These are phyloP conservation scores for Xyrauchen texanus DNA, from an alignment of 2,113 vertebrate species.

Conservation along the genomic window DNA sequence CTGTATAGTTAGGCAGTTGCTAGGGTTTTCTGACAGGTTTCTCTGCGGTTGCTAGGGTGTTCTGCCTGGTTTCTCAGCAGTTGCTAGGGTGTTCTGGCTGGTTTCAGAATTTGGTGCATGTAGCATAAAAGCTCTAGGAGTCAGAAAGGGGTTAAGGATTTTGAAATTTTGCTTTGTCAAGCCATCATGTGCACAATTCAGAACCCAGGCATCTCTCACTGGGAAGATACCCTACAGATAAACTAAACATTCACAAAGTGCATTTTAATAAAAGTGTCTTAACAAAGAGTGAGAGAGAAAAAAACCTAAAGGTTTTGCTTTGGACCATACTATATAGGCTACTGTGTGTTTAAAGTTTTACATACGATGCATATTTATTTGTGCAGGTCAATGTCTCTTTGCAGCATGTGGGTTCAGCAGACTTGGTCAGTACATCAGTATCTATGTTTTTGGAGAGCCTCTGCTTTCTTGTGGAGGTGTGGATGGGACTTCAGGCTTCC, in stretches of 20 bases:
- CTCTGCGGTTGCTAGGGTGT: too few species aligned
- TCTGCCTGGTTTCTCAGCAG: too few species aligned
- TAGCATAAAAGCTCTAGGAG: too few species aligned
- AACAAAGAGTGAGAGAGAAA: background rate
- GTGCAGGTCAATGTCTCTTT: constrained; percentile 33
- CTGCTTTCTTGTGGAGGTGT: constrained; percentile 34
- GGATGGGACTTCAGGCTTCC: constrained; percentile 60
- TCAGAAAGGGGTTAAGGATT: too few species aligned
- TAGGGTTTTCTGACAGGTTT: too few species aligned
- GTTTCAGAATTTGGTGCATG: too few species aligned
- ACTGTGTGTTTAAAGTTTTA: constrained; percentile 30
- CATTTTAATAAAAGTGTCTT: background rate
- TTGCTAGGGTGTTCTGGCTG: too few species aligned
- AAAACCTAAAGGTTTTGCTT: background rate
- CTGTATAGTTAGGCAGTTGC: too few species aligned
- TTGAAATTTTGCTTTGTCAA: background rate
- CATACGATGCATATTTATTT: constrained; percentile 11
- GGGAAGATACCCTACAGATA: background rate
- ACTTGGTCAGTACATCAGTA: background rate
- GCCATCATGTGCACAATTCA: background rate
- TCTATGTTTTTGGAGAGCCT: constrained; percentile 30
- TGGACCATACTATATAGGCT: background rate
- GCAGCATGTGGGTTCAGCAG: constrained; percentile 33
- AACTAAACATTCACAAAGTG: background rate
- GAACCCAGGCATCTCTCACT: background rate